Base-by-base conservation (phyloP, 2,797 vertebrate genomes). In the Sebastes baramenuke region DNA sequence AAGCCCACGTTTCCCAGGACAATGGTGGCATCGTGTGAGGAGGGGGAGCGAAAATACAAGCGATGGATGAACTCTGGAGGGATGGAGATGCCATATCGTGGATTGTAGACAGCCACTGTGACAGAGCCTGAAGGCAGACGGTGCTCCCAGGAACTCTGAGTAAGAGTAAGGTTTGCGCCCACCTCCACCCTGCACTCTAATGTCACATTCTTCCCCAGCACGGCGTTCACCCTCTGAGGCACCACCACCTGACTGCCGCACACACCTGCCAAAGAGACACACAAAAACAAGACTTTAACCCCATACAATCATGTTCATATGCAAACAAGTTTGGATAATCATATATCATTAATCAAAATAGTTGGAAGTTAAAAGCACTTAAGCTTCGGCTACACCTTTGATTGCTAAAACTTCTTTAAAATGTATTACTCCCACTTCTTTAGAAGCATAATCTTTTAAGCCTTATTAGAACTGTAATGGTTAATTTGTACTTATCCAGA, bases 81-180 rank as follows among this genome's bases (percentile, higher is more conserved):
- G 93, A 99, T 95, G 92, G 97, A 98, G 91, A 97, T 98, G 92
- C 99, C 99, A 54, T 97, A 97, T 29, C 94, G 84, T 5, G 98
- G 98, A 89, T 99, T 97, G 95, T 97, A 99, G 80, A 99, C 98
- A 5, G 97, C 98, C 93, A 99, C 93, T 10, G 97, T 98, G 87
- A 96, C 95, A 32, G 96, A 93, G 91, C 91, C 97, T 72, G 96
- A 95, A 64, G 97, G 96, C 67, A 97, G 84, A 46, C 96, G 95
- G 74, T 97, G 97, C 95, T 99, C 98, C 99, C 99, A 99, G 18
- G 98, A 97, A 93, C 97, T 97, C 88, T 99, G 99, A 55, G 97
- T 97, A 80, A 99, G 97, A 32, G 94, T 96, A 6, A 96, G 94
- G 88, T 98, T 98, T 79, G 97, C 89, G n/a, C 96, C 98, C 87